Percentiles rank a stretch among this genome's conserved stretches.
Evolutionary conservation across 2,113 vertebrate species (phyloP).

Genomic region (Conger conger): DNA sequence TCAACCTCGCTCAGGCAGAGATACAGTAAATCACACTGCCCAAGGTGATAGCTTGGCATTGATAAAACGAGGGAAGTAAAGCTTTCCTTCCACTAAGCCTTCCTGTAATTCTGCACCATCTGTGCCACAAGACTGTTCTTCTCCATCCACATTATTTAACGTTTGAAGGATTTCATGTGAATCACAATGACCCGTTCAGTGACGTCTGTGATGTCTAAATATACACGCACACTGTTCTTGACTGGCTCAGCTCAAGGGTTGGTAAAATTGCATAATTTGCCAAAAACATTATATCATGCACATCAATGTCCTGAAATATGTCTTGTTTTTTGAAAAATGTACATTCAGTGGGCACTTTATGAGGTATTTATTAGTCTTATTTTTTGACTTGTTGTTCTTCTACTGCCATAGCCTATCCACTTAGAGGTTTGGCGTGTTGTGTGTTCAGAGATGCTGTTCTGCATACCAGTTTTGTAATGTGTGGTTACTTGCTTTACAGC

Average conservation of each 20-base stretch:
- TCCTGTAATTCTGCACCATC: not conserved
- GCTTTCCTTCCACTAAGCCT: not conserved
- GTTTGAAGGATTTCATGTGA: conserved; percentile 1
- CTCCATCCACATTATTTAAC: conserved; percentile 1
- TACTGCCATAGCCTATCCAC: no score
- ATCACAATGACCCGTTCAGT: not conserved
- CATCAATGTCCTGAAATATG: not conserved
- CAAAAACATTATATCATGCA: conserved; percentile 2
- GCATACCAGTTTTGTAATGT: no score
- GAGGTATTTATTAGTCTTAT: no score
- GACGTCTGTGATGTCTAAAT: not conserved
- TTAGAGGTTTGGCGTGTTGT: no score
- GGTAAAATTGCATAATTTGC: not conserved
- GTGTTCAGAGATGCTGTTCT: no score
- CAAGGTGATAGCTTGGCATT: conserved; percentile 14
- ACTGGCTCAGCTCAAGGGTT: not conserved
- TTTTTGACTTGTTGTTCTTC: no score
- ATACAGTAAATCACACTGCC: not conserved
- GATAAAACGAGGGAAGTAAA: not conserved
- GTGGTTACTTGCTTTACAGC: no score
- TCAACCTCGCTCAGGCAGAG: not conserved
- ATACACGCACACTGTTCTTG: not conserved
- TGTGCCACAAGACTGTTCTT: not conserved
- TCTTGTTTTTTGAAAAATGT: not conserved
- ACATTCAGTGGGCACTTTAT: no score